Evolutionary conservation across 1,140 invertebrate species (phyloP).

Genomic region (Brachionus angularis): DNA sequence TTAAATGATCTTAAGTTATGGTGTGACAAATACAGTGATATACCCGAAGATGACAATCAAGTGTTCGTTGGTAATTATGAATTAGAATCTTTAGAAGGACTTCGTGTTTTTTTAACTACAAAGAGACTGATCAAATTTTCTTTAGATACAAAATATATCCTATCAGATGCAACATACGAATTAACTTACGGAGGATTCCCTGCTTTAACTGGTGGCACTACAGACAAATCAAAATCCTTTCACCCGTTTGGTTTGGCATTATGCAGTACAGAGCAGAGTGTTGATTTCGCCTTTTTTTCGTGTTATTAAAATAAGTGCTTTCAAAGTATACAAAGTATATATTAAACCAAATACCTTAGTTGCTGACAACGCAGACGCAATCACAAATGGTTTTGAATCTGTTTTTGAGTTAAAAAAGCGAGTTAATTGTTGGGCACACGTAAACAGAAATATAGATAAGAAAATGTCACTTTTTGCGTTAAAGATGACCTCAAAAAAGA

Average conservation of each 20-base stretch:
- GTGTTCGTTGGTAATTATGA: no score
- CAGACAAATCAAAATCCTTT: not conserved
- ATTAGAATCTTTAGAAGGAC: no score
- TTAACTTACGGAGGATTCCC: not conserved
- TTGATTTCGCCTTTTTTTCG: not conserved
- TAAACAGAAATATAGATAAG: not conserved
- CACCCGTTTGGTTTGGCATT: not conserved
- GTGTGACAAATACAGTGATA: no score
- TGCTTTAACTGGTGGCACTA: not conserved
- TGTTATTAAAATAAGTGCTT: not conserved
- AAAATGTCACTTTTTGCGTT: no score
- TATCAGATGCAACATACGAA: not conserved
- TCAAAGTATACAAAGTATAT: not conserved
- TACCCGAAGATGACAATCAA: no score
- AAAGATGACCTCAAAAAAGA: no score
- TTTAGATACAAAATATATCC: not conserved
- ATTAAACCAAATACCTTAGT: not conserved
- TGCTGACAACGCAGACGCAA: not conserved
- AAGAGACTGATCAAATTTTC: not conserved
- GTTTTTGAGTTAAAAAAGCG: not conserved
- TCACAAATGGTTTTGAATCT: not conserved
- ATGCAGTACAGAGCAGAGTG: not conserved
- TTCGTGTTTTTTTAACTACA: no score
- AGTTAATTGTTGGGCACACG: not conserved
- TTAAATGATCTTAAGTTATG: no score